These are phyloP conservation scores for Clitarchus hookeri DNA, from an alignment of 2,888 invertebrate species.

Conservation along the genomic window DNA sequence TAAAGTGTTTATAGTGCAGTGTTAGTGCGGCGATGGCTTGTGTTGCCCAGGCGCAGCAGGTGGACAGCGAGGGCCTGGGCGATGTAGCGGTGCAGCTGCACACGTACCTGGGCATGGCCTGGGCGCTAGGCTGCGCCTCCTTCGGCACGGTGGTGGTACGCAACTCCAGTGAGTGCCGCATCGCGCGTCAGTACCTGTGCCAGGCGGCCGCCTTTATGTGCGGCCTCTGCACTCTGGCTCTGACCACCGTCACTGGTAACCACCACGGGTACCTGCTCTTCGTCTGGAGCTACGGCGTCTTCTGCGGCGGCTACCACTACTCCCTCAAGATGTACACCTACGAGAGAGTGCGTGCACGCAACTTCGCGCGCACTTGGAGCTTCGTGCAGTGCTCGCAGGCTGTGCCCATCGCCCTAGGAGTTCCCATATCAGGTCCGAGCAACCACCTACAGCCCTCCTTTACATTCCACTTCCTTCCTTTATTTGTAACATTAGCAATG, in stretches of 20 bases:
- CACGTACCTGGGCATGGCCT: conserved; percentile 79
- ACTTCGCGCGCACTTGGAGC: conserved; percentile 87
- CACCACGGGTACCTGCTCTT: conserved; percentile 73
- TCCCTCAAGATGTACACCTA: conserved; percentile 88
- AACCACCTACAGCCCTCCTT: neutral
- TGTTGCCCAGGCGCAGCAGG: conserved; percentile 67
- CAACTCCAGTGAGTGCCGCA: conserved; percentile 83
- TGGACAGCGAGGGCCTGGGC: conserved; percentile 73
- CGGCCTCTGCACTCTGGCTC: conserved; percentile 74
- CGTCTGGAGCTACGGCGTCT: conserved; percentile 83
- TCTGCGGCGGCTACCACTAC: conserved; percentile 87
- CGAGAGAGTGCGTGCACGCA: conserved; percentile 81
- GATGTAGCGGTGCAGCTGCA: conserved; percentile 70
- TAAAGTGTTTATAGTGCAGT: too few species aligned
- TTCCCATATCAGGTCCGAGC: conserved; percentile 74
- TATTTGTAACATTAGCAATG: too few species aligned
- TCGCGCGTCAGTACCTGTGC: conserved; percentile 82
- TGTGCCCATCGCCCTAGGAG: conserved; percentile 81
- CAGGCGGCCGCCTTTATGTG: conserved; percentile 78
- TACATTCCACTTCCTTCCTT: too few species aligned
- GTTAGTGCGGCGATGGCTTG: too few species aligned
- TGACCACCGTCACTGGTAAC: conserved; percentile 76
- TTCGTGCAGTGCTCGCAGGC: conserved; percentile 87
- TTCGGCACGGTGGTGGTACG: conserved; percentile 83
- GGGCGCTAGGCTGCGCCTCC: conserved; percentile 79